Conservation (phyloP, 2,113 vertebrate genomes). For the Manacus vitellinus region DNA sequence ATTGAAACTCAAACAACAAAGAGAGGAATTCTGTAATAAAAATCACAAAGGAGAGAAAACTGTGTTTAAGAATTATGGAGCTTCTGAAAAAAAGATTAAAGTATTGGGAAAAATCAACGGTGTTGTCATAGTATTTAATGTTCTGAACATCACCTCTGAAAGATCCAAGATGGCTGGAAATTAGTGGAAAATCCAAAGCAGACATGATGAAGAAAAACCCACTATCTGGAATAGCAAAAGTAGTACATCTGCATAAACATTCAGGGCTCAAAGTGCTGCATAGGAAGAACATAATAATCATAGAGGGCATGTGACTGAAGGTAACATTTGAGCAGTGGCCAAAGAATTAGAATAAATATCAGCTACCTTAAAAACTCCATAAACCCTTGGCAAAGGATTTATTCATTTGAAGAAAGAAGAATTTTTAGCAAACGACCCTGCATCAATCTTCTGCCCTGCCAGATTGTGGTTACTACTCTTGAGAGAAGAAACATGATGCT, state of each 20-base stretch:
- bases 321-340: background rate
- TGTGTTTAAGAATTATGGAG: constrained; percentile 10
- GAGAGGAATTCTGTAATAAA: constrained; percentile 32
- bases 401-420: background rate
- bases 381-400: background rate
- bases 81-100: constrained; percentile 14
- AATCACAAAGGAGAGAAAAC: constrained; percentile 31
- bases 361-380: background rate
- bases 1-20: constrained; percentile 62
- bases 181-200: background rate
- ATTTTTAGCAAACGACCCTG: background rate
- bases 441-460: background rate
- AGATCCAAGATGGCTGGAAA: background rate
- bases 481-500: background rate
- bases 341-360: constrained; percentile 27
- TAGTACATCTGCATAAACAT: background rate
- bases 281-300: background rate
- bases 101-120: background rate
- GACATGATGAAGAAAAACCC: background rate
- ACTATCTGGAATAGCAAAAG: background rate
- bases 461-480: background rate
- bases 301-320: background rate
- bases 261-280: background rate
- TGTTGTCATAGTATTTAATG: background rate
- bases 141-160: background rate